Evolutionary conservation across 37 sponge, comb jelly and placozoan species (phyloP), one percentile per base, ranked within the genome.

Genomic region (Diacarnus erythraeanus): DNA sequence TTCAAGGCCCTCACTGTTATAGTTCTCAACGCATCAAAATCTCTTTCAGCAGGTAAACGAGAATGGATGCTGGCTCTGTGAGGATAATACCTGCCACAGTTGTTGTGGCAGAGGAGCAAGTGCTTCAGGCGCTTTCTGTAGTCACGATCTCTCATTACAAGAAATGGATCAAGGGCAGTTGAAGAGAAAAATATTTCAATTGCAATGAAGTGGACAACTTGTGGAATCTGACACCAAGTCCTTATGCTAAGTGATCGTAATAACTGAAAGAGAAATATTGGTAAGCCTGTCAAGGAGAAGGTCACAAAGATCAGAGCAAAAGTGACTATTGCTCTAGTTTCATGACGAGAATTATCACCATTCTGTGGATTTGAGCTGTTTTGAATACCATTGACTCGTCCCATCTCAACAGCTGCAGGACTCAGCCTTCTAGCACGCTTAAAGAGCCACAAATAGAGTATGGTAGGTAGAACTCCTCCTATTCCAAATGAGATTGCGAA

Each of bases 61-160:
- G 31, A 15, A 29, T 63, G 6, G 30, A 63, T 63, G 18, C 17
- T 15, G 18, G 17, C 18, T 15, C 17, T 63, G 18, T 63, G 8
- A 30, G 64, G 22, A 63, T 63, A n/a, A 6, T 63, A 29, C 18
- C 30, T n/a, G 31, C 31, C 30, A 63, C 31, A 63, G 64, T 29
- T 29, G 8, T 38, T 69, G 37, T 15, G 27, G 21, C 73, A 72
- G 57, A n/a, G 57, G 38, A 75, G 36, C 54, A 72, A 27, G 37
- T 34, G 75, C 36, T 75, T 75, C 31, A 75, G 75, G 6, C 60
- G 36, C 38, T 59, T 23, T 36, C 64, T 23, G 58, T 72, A 72
- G 44, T 81, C 82, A 29, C 74, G 23, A 42, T 81, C 72, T 37
- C 82, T 71, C 61, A 81, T 71, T 1, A 81, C 58, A 3, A 81